Evolutionary conservation across 2,113 vertebrate genomes (phyloP), one percentile per base, ranked within the genome.

Genomic region (Poeciliopsis turrubarensis): DNA sequence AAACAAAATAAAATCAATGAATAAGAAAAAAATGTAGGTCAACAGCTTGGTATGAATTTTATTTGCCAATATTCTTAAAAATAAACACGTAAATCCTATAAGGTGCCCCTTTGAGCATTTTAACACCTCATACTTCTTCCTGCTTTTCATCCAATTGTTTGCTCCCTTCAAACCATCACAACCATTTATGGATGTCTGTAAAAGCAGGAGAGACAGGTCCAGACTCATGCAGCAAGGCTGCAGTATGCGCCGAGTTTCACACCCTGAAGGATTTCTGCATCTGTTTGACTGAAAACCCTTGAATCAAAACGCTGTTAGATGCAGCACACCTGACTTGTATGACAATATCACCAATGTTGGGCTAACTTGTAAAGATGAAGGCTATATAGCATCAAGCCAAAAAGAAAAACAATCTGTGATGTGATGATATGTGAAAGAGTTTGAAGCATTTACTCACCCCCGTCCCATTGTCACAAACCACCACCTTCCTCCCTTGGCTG

Each of bases 401-500:
- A n/a, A 37, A 1, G 2, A 37, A 11, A 37, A 37, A 37, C 10
- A 37, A 37, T 11, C 34, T 37, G 34, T 57, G 51, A 57, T 57
- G 51, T 10, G 10, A 57, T 57, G 51, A 57, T 9, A 25, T 10
- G 5, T 57, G 51, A 57, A 57, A n/a, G 7, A 57, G 51, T n/a
- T 57, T 57, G 25, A 57, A 57, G 10, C 51, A n/a, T 5, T 47
- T 17, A 91, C 97, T 95, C 89, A 97, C 97, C 95, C 97, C 97
- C 1, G 97, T 98, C 73, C 97, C 97, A 92, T 98, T 98, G 94
- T 98, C 97, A 92, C 97, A 98, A 71, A 98, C 97, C 82, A 97
- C 95, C 93, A 98, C 97, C 86, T 96, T 97, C 91, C 96, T 96
- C 85, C 97, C 97, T 68, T 94, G 88, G 78, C 94, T 96, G 93